Evolutionary conservation across 2,797 vertebrate genomes (phyloP), one percentile per base, ranked within the genome.

Genomic region (Benthosema pterotum): DNA sequence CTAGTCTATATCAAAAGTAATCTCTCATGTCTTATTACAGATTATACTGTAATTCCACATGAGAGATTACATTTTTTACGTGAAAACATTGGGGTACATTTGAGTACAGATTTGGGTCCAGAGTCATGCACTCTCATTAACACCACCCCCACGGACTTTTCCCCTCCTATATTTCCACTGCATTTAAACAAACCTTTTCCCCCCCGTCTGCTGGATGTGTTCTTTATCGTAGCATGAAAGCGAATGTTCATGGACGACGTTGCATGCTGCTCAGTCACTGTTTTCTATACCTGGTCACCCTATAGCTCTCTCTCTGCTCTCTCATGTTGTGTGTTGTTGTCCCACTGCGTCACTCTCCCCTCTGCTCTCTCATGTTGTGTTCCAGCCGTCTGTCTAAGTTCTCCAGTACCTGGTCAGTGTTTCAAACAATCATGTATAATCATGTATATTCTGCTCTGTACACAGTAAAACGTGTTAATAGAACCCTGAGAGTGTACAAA

Each of bases 331-430:
- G 45, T 15, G 50, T 50, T 49, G 16, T 43, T n/a, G n/a, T n/a
- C n/a, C 50, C 16, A 15, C 32, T 12, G 25, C 38, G 56, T 59
- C 32, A 38, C 32, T 38, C 7, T 25, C 15, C 28, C 18, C 11
- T 51, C 11, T 25, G 48, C 11, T 52, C 28, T 52, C 19, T 52
- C 17, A 28, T 14, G 3, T 25, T n/a, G 12, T 47, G 50, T 59
- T 56, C 56, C 25, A 52, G 56, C 55, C 67, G 47, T 65, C 18
- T 48, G 43, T 47, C 38, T 16, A 22, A 46, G 16, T 45, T 46
- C 38, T 65, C 32, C 17, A 54, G 25, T 63, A 55, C 11, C 54
- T 19, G 54, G 54, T 57, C 54, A 57, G 42, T 57, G 54, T 56
- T 42, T 57, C 15, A 11, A 18, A 13, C 54, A 55, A 28, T 56